Base-by-base conservation (phyloP, 2,888 invertebrate species). In the Taenaris catops region DNA sequence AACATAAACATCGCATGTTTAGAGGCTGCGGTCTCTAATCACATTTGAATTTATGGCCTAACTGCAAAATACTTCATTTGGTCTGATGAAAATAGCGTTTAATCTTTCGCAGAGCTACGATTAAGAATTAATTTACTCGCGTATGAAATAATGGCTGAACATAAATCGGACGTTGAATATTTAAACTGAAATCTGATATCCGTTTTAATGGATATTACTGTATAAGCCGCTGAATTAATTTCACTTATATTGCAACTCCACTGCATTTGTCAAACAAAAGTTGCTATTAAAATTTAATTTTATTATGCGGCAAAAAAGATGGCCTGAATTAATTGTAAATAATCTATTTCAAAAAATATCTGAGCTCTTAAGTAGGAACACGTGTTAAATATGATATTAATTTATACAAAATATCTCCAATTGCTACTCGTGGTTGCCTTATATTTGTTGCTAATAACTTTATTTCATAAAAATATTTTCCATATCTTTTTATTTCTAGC, bases 91-190 rank as follows among this genome's bases (percentile, higher is more conserved):
- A 25, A 21, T 10, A 21, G 6, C 18, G 8, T 23, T 26, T 34
- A 20, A 31, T 25, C 25, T 36, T 20, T 25, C 24, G 25, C 10
- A 10, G 19, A 29, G 21, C 16, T 12, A 19, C 21, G 17, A 35
- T 27, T 35, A 25, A 29, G 26, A 39, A 35, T 39, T 31, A 35
- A 39, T 39, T 35, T 8, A 35, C 35, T 35, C 27, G 11, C 20
- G 16, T 34, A 16, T 34, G 28, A 12, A 31, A 38, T 24, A 34
- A 38, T 14, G 27, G 24, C 11, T 17, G 10, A 28, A 26, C 31
- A 26, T 23, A 31, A 35, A 35, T 31, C 31, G 23, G 6, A 25
- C 18, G 14, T 26, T 31, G 8, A 34, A 35, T 31, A 35, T 39
- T 31, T 35, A 25, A 23, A 34, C 34, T n/a, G 21, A 8, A 31